Evolutionary conservation across 2,113 vertebrate species (phyloP).

Genomic region (Rhabdornis inornatus): DNA sequence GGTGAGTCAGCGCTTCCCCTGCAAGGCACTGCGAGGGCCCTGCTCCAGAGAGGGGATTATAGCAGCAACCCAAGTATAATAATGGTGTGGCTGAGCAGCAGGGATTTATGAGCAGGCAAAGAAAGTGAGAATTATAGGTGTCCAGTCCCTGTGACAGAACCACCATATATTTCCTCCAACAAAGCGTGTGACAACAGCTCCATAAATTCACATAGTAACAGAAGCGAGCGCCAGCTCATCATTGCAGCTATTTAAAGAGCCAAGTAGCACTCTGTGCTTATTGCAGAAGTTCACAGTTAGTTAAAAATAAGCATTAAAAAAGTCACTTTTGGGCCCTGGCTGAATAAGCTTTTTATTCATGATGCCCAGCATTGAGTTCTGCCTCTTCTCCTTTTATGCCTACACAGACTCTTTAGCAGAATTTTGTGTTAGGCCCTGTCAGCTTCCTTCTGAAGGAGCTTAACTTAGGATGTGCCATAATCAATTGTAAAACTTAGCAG

Average conservation of each 20-base stretch:
- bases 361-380: constrained; percentile 43
- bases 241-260: constrained; percentile 70
- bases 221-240: constrained; percentile 59
- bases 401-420: constrained; percentile 2
- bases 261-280: constrained; percentile 61
- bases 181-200: constrained; percentile 70
- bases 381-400: constrained; percentile 46
- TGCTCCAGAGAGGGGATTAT: neutral
- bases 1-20: constrained; percentile 41
- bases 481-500: constrained; percentile 34
- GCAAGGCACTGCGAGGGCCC: neutral
- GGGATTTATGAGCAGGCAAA: constrained; percentile 47
- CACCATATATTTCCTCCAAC: constrained; percentile 66
- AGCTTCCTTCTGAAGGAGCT: neutral
- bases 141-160: constrained; percentile 57
- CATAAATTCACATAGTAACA: constrained; percentile 76
- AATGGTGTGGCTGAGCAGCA: neutral
- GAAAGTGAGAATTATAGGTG: constrained; percentile 61
- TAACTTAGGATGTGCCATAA: constrained; percentile 24
- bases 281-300: constrained; percentile 71
- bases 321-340: constrained; percentile 62
- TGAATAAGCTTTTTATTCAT: constrained; percentile 67
- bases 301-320: constrained; percentile 75
- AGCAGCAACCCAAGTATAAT: neutral
- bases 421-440: neutral